These are phyloP conservation scores for Amiota mariae DNA, from an alignment of 2,888 invertebrate genomes.

Conservation along the genomic window DNA sequence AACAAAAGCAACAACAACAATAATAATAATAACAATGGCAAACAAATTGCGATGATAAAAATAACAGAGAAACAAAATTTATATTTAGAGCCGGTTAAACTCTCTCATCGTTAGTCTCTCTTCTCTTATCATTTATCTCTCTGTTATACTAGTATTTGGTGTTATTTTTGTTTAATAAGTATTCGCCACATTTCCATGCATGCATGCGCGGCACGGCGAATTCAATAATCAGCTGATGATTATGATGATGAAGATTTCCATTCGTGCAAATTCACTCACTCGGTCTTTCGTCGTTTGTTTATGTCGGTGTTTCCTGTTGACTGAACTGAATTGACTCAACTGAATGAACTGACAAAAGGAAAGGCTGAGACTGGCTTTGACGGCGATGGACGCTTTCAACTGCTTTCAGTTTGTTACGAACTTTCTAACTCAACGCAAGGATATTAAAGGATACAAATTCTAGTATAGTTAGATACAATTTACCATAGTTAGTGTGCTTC, in stretches of 20 bases:
- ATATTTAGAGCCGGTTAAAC: neutral
- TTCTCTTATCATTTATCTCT: too few relatives aligned
- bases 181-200: neutral
- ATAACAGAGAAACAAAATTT: constrained; percentile 2
- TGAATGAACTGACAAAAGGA: too few relatives aligned
- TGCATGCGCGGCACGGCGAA: constrained; percentile 5
- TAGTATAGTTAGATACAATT: constrained; percentile 9
- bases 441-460: constrained; percentile 34
- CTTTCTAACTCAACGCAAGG: constrained; percentile 57
- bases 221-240: constrained; percentile 34
- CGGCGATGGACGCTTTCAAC: constrained; percentile 24
- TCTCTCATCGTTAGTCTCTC: neutral
- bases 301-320: constrained; percentile 24
- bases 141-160: too few relatives aligned
- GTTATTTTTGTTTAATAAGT: too few relatives aligned
- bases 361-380: neutral
- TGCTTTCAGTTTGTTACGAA: constrained; percentile 50
- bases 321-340: neutral
- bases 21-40: constrained; percentile 15
- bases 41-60: too few relatives aligned
- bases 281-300: constrained; percentile 37
- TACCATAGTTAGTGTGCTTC: constrained; percentile 29
- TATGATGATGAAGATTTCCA: neutral
- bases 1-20: constrained; percentile 43
- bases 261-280: neutral